phyloP scores from a whole-genome alignment of 2,888 invertebrate species.

The Drosophila recens region DNA sequence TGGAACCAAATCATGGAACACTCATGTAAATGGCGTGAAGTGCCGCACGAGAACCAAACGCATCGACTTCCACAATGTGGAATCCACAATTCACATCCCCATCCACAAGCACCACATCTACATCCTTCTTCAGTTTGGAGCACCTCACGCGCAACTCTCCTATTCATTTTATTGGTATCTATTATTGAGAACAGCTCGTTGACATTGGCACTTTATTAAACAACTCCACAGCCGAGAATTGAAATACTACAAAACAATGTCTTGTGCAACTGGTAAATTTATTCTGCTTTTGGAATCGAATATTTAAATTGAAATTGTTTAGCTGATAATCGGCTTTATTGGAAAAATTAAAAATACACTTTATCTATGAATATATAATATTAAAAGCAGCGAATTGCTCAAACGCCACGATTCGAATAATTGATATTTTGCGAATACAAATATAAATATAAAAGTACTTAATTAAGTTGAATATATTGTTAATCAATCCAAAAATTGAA shows the following conservation, averaged over 20 bases:
- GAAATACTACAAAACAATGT: conserved; percentile 16
- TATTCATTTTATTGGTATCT: too few relatives aligned
- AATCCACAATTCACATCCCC: background rate
- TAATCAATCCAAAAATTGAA: too few relatives aligned
- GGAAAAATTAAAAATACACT: too few relatives aligned
- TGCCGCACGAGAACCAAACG: conserved; percentile 66
- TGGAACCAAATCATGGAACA: conserved; percentile 57
- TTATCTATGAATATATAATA: too few relatives aligned
- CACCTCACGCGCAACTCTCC: conserved; percentile 28
- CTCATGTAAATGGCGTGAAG: conserved; percentile 77
- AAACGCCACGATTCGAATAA: too few relatives aligned
- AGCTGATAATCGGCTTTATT: background rate
- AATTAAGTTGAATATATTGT: too few relatives aligned
- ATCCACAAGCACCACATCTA: background rate
- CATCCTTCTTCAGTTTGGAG: conserved; percentile 17
- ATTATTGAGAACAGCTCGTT: conserved; percentile 42
- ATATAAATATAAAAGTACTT: too few relatives aligned
- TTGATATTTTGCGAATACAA: too few relatives aligned
- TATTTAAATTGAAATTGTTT: background rate
- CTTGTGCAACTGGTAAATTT: background rate
- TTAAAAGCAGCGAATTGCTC: too few relatives aligned
- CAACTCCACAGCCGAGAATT: conserved; percentile 19
- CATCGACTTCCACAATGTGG: conserved; percentile 12
- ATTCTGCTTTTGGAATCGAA: background rate
- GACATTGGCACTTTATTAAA: conserved; percentile 69